These are phyloP conservation scores for Chloroceryle inda DNA, from an alignment of 2,797 vertebrate genomes.

Conservation along the genomic window DNA sequence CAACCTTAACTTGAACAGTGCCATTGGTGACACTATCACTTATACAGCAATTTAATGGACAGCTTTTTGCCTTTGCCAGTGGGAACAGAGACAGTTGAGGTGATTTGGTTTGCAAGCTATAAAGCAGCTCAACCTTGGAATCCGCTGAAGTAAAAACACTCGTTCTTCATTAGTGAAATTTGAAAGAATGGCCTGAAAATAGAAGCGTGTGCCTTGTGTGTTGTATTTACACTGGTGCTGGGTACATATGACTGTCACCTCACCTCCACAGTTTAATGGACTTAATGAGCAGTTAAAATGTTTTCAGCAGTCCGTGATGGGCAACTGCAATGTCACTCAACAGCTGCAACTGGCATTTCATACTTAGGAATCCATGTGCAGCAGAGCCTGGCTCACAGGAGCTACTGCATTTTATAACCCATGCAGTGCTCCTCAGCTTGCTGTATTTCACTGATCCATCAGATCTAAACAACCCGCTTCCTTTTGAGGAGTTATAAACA, in stretches of 20 bases:
- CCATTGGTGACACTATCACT: conserved; percentile 49
- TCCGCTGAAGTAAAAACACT: conserved; percentile 16
- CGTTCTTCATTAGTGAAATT: conserved; percentile 53
- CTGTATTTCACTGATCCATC: not conserved
- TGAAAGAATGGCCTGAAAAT: conserved; percentile 58
- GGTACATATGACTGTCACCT: not conserved
- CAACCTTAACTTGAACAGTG: conserved; percentile 63
- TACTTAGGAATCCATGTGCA: not conserved
- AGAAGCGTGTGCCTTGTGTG: conserved; percentile 10
- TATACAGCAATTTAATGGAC: conserved; percentile 58
- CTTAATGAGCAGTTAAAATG: conserved; percentile 38
- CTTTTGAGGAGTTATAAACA: not conserved
- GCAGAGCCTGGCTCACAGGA: not conserved
- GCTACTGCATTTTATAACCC: not conserved
- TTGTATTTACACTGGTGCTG: conserved; percentile 17
- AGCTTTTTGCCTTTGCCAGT: conserved; percentile 37
- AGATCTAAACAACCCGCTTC: not conserved
- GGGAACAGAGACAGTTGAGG: conserved; percentile 35
- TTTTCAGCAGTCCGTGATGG: not conserved
- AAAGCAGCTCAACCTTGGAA: conserved; percentile 54
- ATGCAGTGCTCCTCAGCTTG: not conserved
- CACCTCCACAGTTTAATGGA: not conserved
- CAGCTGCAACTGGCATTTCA: not conserved
- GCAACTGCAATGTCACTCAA: not conserved
- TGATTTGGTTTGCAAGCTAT: conserved; percentile 47